Conservation (phyloP, 2,888 invertebrate species). For the Hypena proboscidalis region DNA sequence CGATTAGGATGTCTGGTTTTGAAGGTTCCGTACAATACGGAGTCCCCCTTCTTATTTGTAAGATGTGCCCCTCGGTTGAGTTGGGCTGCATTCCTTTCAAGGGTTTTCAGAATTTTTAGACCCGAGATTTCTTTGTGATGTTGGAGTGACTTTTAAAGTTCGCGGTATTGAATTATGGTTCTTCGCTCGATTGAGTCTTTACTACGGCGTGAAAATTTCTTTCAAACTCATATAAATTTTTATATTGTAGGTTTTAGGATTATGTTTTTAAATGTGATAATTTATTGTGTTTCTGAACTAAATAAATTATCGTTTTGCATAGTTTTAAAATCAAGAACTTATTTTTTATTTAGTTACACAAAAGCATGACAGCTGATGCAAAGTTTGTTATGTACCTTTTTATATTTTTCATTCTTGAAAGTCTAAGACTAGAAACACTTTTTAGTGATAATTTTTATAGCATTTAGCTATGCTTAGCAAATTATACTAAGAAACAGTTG, state of each 20-base stretch:
- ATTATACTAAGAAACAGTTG: no score
- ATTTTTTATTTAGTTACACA: no score
- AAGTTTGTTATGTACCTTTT: no score
- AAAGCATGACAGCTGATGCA: no score
- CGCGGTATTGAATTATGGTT: conserved; percentile 69
- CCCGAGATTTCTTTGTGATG: conserved; percentile 62
- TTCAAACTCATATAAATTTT: conserved; percentile 22
- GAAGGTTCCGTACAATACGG: conserved; percentile 81
- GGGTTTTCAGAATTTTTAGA: conserved; percentile 66
- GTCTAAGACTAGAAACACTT: no score
- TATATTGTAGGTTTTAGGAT: conserved; percentile 18
- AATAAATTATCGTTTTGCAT: conserved; percentile 9
- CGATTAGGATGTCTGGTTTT: conserved; percentile 84
- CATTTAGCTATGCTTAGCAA: no score
- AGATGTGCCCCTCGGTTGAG: conserved; percentile 63
- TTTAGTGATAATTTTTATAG: no score
- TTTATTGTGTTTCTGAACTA: conserved; percentile 27
- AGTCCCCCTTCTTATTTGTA: conserved; percentile 74
- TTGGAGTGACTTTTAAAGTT: conserved; percentile 69
- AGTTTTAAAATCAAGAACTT: no score
- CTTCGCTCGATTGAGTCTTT: conserved; percentile 67
- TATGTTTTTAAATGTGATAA: conserved; percentile 11
- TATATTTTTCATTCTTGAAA: no score
- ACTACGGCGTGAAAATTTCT: conserved; percentile 40
- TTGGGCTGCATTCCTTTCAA: conserved; percentile 64